Evolutionary conservation across 2,113 vertebrate species (phyloP).

Genomic region (Salvelinus sp.): DNA sequence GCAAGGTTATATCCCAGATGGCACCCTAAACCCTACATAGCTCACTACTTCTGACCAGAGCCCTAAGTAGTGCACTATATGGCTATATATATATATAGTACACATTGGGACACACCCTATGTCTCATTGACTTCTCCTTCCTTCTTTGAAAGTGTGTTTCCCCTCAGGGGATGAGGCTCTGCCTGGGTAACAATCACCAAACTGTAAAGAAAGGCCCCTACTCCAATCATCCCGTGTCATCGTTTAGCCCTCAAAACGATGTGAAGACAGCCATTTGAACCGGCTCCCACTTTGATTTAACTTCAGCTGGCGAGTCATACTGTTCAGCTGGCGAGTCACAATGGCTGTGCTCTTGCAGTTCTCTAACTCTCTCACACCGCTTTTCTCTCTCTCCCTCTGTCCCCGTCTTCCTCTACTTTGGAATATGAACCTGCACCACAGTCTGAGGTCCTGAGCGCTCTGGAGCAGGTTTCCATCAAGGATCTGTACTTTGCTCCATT

Average conservation of each 20-base stretch:
- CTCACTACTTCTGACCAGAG: no score
- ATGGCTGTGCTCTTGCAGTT: constrained; percentile 14
- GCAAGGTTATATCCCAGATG: constrained; percentile 18
- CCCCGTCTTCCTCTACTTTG: constrained; percentile 2
- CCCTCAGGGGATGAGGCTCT: constrained; percentile 46
- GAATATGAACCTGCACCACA: background rate
- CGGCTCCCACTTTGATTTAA: constrained; percentile 39
- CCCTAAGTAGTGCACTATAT: no score
- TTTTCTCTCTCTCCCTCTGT: constrained; percentile 25
- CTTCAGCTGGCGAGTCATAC: constrained; percentile 25
- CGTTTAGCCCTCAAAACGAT: constrained; percentile 27
- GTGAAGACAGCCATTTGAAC: constrained; percentile 53
- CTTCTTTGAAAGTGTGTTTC: constrained; percentile 55
- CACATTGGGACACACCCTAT: background rate
- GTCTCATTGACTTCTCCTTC: constrained; percentile 42
- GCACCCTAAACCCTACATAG: no score
- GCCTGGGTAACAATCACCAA: constrained; percentile 40
- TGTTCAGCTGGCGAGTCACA: no score
- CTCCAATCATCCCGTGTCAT: constrained; percentile 52
- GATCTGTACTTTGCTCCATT: no score
- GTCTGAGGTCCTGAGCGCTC: no score
- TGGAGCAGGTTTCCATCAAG: no score
- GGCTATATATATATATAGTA: no score
- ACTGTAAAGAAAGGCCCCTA: constrained; percentile 34
- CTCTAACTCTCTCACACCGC: constrained; percentile 32